Percentiles rank a stretch among this genome's conserved stretches.
Conservation (phyloP, 2,797 vertebrate genomes). For the Synaphobranchus kaupii region DNA sequence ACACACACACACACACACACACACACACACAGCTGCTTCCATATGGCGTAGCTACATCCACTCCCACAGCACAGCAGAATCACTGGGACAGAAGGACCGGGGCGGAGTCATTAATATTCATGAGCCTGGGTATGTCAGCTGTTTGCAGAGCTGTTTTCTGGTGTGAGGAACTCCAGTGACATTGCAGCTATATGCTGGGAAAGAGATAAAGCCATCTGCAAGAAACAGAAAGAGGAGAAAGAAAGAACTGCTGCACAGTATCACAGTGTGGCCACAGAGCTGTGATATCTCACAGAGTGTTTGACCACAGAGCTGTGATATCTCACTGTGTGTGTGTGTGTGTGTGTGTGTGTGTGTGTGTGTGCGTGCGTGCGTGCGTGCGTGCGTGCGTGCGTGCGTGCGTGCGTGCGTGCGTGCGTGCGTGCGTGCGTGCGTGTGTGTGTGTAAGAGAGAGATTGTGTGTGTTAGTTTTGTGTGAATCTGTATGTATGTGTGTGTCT, state of each 20-base stretch:
- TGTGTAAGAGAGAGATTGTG: no score
- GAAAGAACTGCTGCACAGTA: not conserved
- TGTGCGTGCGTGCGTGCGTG: no score
- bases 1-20: no score
- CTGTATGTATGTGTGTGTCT: no score
- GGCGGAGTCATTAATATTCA: constrained; percentile 58
- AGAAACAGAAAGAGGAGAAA: not conserved
- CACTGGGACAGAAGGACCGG: not conserved
- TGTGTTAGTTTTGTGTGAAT: not conserved
- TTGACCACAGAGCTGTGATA: not conserved
- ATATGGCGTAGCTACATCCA: constrained; percentile 9
- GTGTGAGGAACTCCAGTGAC: constrained; percentile 49
- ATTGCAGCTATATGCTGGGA: constrained; percentile 41
- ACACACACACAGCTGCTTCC: not conserved
- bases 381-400: not conserved
- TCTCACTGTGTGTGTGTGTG: not conserved
- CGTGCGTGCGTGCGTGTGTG: not conserved
- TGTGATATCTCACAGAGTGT: not conserved
- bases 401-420: not conserved
- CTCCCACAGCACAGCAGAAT: not conserved
- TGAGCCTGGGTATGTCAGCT: constrained; percentile 48
- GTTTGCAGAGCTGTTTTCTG: constrained; percentile 53
- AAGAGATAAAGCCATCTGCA: not conserved
- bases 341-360: not conserved
- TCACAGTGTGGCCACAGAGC: not conserved